Evolutionary conservation across 2,113 vertebrate species (phyloP).

Genomic region (human (Homo sapiens)): DNA sequence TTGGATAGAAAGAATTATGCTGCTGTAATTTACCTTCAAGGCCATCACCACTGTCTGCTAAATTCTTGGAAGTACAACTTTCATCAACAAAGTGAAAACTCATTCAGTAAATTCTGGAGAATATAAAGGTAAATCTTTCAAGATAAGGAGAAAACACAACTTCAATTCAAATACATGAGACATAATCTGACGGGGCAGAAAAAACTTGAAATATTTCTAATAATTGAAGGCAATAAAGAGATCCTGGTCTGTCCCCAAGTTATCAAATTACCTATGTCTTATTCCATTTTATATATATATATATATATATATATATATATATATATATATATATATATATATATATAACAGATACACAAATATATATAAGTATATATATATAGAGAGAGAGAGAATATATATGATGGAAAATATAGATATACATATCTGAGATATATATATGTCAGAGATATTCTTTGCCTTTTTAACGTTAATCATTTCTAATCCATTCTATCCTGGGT

Average conservation of each 20-base stretch:
- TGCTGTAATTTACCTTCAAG: conserved; percentile 32
- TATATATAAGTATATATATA: no score
- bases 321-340: background rate
- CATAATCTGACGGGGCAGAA: background rate
- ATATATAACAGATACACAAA: no score
- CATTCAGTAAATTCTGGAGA: background rate
- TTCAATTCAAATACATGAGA: background rate
- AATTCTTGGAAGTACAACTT: background rate
- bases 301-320: no score
- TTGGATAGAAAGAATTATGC: background rate
- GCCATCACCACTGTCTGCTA: background rate
- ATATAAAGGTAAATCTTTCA: conserved; percentile 31
- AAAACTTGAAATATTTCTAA: conserved; percentile 29
- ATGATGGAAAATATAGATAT: no score
- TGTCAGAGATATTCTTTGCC: background rate
- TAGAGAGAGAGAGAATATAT: no score
- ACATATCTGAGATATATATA: background rate
- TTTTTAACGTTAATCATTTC: conserved; percentile 16
- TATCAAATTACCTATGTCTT: conserved; percentile 8
- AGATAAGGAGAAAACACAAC: background rate
- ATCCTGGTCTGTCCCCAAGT: background rate
- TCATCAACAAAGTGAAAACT: conserved; percentile 36
- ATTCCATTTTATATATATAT: background rate
- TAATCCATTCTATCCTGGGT: background rate
- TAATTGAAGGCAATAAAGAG: background rate